Conservation (phyloP, 2,888 invertebrate species). For the Tanypteryx hageni region DNA sequence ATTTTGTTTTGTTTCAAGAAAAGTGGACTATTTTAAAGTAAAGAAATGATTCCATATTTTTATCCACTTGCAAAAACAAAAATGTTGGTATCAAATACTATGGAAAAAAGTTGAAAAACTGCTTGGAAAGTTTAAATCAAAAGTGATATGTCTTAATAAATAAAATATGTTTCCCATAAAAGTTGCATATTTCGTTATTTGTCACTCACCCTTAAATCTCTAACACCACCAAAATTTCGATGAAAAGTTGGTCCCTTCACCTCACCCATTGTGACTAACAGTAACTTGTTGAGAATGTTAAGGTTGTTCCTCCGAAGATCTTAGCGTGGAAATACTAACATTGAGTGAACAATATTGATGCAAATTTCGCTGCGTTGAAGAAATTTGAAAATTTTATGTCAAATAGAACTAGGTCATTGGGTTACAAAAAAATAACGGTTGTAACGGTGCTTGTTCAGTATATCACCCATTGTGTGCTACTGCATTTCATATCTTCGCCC, state of each 20-base stretch:
- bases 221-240: not conserved
- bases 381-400: not conserved
- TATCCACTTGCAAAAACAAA: slow-evolving; percentile 29
- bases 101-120: slow-evolving; percentile 47
- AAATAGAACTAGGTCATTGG: slow-evolving; percentile 43
- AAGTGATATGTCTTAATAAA: slow-evolving; percentile 57
- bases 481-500: not conserved
- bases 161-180: slow-evolving; percentile 55
- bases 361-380: not conserved
- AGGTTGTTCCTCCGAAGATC: too few relatives aligned
- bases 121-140: slow-evolving; percentile 60
- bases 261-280: not conserved
- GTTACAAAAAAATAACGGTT: slow-evolving; percentile 48
- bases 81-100: slow-evolving; percentile 46
- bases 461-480: not conserved
- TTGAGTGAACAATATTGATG: not conserved
- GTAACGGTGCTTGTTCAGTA: slow-evolving; percentile 53
- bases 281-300: not conserved
- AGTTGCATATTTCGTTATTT: slow-evolving; percentile 27
- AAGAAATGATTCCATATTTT: slow-evolving; percentile 4
- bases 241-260: not conserved
- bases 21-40: slow-evolving; percentile 10
- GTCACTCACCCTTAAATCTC: slow-evolving; percentile 6
- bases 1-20: slow-evolving; percentile 34
- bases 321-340: too few relatives aligned